Evolutionary conservation across 2,888 invertebrate species (phyloP), one percentile per base, ranked within the genome.

Genomic region (Dryocosmus kuriphilus): DNA sequence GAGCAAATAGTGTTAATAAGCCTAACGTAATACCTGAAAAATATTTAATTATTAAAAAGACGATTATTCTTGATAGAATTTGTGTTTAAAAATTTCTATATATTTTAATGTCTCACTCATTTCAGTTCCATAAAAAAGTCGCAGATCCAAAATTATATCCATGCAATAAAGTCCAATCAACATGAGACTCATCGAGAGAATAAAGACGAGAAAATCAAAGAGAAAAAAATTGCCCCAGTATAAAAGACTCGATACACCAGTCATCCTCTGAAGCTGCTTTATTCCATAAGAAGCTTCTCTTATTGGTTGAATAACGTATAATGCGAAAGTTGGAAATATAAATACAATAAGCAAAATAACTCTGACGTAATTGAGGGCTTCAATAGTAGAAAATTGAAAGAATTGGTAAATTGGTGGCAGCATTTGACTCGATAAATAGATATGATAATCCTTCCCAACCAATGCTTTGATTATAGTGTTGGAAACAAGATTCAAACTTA

Each of bases 1-100:
- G 91, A 88, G 96, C 98, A 71, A 96, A 90, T 14, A 96, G 86
- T 8, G 98, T 85, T 86, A 96, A 96, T 74, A 97, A 92, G 32
- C 96, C 92, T 57, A 97, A 87, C 1, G 96, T 94, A 0, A 85
- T 86, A 61, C 84, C 89, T 91, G 83, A 57, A 57, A 57, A 57
- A 57, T 22, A 24, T 74, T 76, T 63, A n/a, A n/a, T n/a, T n/a
- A n/a, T n/a, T n/a, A n/a, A n/a, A n/a, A n/a, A n/a, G n/a, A n/a
- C n/a, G n/a, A n/a, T n/a, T n/a, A n/a, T n/a, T n/a, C n/a, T n/a
- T n/a, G n/a, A n/a, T n/a, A n/a, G n/a, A n/a, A n/a, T n/a, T n/a
- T n/a, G n/a, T n/a, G n/a, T n/a, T n/a, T n/a, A n/a, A n/a, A n/a
- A n/a, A n/a, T n/a, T n/a, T n/a, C n/a, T n/a, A n/a, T n/a, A n/a